These are phyloP conservation scores for Promerops cafer DNA, from an alignment of 2,113 vertebrate species.

Conservation along the genomic window DNA sequence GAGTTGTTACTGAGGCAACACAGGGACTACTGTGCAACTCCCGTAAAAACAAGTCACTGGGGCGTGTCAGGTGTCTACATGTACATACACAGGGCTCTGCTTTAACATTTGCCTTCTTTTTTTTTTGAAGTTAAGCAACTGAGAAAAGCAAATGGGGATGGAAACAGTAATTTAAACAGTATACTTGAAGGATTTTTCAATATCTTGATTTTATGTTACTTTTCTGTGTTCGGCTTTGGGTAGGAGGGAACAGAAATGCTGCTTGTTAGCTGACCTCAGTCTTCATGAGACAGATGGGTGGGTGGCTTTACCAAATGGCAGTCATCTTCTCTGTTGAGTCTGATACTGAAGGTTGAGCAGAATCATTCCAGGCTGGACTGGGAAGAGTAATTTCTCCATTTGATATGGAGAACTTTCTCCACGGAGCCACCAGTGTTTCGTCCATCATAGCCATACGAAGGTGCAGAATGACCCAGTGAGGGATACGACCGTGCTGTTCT, in stretches of 20 bases:
- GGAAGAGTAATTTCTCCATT: background rate
- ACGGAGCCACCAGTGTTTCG: background rate
- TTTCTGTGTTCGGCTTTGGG: background rate
- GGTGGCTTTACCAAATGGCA: background rate
- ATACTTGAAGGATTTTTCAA: background rate
- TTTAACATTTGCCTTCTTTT: background rate
- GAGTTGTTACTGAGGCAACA: slow-evolving; percentile 26
- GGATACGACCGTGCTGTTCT: accelerated
- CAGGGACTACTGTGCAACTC: background rate
- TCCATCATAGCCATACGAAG: accelerated
- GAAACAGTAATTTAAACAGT: background rate
- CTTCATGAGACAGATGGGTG: background rate
- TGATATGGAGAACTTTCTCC: background rate
- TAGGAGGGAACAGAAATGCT: background rate
- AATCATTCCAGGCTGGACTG: background rate
- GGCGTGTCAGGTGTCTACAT: background rate
- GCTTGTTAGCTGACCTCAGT: background rate
- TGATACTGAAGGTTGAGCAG: background rate
- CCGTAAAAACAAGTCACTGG: background rate
- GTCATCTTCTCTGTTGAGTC: background rate
- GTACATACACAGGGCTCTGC: background rate
- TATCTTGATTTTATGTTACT: background rate
- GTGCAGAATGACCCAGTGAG: accelerated
- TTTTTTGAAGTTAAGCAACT: background rate
- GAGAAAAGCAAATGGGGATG: background rate